phyloP scores from a whole-genome alignment of 1,140 invertebrate species.

The Eupristina koningsbergeri region DNA sequence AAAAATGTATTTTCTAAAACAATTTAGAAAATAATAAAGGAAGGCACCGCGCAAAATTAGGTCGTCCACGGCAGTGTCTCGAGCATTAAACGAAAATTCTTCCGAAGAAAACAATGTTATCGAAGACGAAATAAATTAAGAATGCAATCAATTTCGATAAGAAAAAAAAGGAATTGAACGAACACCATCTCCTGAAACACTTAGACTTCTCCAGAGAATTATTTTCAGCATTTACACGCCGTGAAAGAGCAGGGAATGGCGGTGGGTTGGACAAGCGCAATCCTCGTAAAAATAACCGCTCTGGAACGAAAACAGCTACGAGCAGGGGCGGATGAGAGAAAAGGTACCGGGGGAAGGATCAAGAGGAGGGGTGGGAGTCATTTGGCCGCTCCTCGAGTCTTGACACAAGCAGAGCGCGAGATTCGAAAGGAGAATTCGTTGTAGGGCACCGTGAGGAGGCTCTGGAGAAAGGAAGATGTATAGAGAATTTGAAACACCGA shows the following conservation, averaged over 20 bases:
- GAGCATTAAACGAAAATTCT: neutral
- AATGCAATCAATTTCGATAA: too few relatives aligned
- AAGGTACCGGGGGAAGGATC: too few relatives aligned
- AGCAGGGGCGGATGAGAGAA: too few relatives aligned
- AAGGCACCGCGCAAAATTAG: neutral
- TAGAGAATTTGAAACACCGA: constrained; percentile 23
- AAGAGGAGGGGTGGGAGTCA: neutral
- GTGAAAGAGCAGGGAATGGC: too few relatives aligned
- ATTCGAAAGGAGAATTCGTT: constrained; percentile 51
- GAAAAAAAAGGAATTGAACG: too few relatives aligned
- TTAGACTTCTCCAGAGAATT: neutral
- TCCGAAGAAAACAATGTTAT: neutral
- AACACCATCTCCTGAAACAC: too few relatives aligned
- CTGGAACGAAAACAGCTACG: too few relatives aligned
- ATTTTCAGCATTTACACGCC: too few relatives aligned
- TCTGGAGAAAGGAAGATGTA: constrained; percentile 51
- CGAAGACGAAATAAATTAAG: neutral
- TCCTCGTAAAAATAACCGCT: too few relatives aligned
- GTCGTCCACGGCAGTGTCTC: too few relatives aligned
- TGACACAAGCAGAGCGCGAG: neutral
- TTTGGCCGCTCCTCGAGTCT: neutral
- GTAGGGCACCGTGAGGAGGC: neutral
- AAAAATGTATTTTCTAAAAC: too few relatives aligned
- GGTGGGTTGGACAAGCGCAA: too few relatives aligned
- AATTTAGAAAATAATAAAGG: neutral